Conservation (phyloP, 2,797 vertebrate genomes). For the Hyperoplus lanceolatus region DNA sequence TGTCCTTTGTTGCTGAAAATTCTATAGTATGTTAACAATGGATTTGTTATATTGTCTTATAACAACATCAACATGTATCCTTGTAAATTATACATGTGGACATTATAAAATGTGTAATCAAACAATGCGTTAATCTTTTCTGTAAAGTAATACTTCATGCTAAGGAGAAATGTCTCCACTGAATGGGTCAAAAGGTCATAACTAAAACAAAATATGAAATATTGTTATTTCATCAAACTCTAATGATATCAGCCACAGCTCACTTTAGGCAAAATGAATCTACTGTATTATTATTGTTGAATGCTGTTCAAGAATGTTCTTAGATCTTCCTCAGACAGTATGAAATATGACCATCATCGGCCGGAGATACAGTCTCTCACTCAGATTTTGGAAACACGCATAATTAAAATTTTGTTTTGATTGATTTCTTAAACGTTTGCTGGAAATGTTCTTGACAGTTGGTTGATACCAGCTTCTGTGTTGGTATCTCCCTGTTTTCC, state of each 20-base stretch:
- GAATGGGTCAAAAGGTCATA: constrained; percentile 17
- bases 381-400: constrained; percentile 1
- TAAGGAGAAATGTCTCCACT: not conserved
- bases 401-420: constrained; percentile 53
- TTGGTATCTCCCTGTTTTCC: constrained; percentile 45
- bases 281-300: too few species aligned
- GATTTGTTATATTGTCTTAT: not conserved
- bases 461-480: constrained; percentile 28
- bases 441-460: constrained; percentile 44
- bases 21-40: not conserved
- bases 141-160: not conserved
- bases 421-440: constrained; percentile 46
- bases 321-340: constrained; percentile 10
- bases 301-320: too few species aligned
- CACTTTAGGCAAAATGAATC: not conserved
- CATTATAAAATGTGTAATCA: not conserved
- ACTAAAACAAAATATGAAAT: too few species aligned
- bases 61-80: too few species aligned
- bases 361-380: not conserved
- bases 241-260: not conserved
- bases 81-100: too few species aligned
- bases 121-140: not conserved
- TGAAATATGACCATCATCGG: constrained; percentile 20
- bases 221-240: not conserved
- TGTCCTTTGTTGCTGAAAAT: not conserved